A percentile compares a stretch with the other conserved stretches of the same genome.
phyloP scores from a whole-genome alignment of 2,797 vertebrate species.

The Typhlichthys eigenmanni region DNA sequence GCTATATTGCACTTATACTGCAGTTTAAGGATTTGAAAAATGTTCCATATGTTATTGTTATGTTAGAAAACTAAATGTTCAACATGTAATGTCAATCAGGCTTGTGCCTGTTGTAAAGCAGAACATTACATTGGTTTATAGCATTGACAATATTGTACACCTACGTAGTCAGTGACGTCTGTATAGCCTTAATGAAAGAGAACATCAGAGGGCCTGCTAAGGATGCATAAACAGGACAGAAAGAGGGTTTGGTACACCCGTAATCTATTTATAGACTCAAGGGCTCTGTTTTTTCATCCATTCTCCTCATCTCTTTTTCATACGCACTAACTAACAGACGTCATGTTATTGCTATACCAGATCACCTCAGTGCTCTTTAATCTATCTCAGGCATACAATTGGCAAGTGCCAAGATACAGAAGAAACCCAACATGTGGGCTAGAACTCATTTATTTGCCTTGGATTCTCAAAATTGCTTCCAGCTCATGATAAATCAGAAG shows the following conservation, averaged over 20 bases:
- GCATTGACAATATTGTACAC: background rate
- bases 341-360: slow-evolving; percentile 51
- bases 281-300: slow-evolving; percentile 33
- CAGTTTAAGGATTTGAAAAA: too few species aligned
- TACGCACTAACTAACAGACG: slow-evolving; percentile 58
- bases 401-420: slow-evolving; percentile 44
- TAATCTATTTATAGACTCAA: slow-evolving; percentile 61
- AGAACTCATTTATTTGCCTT: background rate
- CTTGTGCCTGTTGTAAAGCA: background rate
- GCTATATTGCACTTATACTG: too few species aligned
- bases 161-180: background rate
- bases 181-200: background rate
- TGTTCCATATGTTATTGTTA: too few species aligned
- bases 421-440: slow-evolving; percentile 29
- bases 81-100: background rate
- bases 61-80: too few species aligned
- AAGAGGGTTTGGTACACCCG: slow-evolving; percentile 18
- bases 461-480: background rate
- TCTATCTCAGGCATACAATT: slow-evolving; percentile 40
- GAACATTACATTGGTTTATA: background rate
- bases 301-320: slow-evolving; percentile 38
- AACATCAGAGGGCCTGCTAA: background rate
- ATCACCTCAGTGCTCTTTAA: slow-evolving; percentile 48
- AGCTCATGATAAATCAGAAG: background rate
- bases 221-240: slow-evolving; percentile 3